Conservation (phyloP, 1,140 invertebrate genomes). For the Pseudomyrmex cubaensis region DNA sequence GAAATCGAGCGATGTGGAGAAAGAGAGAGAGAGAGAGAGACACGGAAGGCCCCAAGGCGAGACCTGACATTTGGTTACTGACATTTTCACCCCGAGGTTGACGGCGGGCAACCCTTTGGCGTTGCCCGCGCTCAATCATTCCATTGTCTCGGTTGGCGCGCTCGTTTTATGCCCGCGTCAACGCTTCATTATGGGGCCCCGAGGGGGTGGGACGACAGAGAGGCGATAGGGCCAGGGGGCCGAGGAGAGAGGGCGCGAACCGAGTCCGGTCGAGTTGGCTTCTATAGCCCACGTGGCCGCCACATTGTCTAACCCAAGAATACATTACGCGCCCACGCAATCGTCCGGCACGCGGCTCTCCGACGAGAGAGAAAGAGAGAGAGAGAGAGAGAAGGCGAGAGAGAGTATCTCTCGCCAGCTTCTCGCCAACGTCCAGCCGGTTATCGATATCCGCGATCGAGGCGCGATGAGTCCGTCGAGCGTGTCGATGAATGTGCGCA, state of each 20-base stretch:
- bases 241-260: conserved; percentile 12
- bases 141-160: conserved; percentile 81
- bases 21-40: background rate
- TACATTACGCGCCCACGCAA: conserved; percentile 83
- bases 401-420: conserved; percentile 27
- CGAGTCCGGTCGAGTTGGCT: conserved; percentile 79
- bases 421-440: conserved; percentile 44
- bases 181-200: conserved; percentile 83
- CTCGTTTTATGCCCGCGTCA: conserved; percentile 84
- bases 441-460: conserved; percentile 60
- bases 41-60: conserved; percentile 64
- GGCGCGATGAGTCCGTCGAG: conserved; percentile 57
- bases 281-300: conserved; percentile 81
- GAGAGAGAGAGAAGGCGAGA: background rate
- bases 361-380: background rate
- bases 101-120: conserved; percentile 82
- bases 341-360: conserved; percentile 55
- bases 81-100: conserved; percentile 83
- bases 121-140: conserved; percentile 82
- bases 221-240: background rate
- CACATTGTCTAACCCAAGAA: conserved; percentile 84
- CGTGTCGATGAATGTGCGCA: conserved; percentile 54
- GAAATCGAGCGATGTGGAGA: conserved; percentile 14
- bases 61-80: conserved; percentile 81
- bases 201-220: background rate